A percentile compares a stretch with the other conserved stretches of the same genome.
Conservation (phyloP, 2,888 invertebrate species). For the Leptodirus hochenwartii region DNA sequence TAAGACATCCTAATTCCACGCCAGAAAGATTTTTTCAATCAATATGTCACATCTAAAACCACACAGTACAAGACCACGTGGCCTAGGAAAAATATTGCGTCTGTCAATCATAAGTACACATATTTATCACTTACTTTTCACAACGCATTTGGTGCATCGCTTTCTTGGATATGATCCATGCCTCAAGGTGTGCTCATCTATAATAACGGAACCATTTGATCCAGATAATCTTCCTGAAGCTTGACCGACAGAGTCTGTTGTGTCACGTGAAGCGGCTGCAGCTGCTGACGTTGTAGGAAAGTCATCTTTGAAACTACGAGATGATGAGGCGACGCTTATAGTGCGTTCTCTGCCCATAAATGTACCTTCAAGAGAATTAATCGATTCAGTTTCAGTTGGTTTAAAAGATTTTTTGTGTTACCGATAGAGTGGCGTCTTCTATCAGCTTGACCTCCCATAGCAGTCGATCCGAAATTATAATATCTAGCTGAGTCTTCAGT, state of each 20-base stretch:
- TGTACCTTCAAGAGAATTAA: no score
- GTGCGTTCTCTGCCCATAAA: constrained; percentile 24
- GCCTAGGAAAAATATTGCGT: no score
- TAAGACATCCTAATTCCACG: no score
- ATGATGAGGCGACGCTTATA: constrained; percentile 20
- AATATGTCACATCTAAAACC: no score
- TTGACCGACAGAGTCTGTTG: not conserved
- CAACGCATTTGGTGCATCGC: constrained; percentile 22
- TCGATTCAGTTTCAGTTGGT: no score
- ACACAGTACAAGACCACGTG: no score
- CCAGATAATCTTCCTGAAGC: constrained; percentile 4
- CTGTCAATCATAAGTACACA: no score
- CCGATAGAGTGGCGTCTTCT: constrained; percentile 48
- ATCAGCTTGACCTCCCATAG: constrained; percentile 18
- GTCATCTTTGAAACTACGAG: constrained; percentile 23
- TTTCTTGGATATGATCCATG: constrained; percentile 26
- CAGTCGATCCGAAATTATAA: constrained; percentile 31
- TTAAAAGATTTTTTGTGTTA: no score
- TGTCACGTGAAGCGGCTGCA: constrained; percentile 9
- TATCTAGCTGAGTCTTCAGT: constrained; percentile 31
- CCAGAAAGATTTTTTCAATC: no score
- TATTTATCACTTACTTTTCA: no score
- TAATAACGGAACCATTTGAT: constrained; percentile 9
- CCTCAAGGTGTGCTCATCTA: constrained; percentile 24
- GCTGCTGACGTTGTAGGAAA: constrained; percentile 19